Percentiles rank a stretch among this genome's conserved stretches.
Evolutionary conservation across 2,888 invertebrate species (phyloP).

Genomic region (Lasioglossum marginatum): DNA sequence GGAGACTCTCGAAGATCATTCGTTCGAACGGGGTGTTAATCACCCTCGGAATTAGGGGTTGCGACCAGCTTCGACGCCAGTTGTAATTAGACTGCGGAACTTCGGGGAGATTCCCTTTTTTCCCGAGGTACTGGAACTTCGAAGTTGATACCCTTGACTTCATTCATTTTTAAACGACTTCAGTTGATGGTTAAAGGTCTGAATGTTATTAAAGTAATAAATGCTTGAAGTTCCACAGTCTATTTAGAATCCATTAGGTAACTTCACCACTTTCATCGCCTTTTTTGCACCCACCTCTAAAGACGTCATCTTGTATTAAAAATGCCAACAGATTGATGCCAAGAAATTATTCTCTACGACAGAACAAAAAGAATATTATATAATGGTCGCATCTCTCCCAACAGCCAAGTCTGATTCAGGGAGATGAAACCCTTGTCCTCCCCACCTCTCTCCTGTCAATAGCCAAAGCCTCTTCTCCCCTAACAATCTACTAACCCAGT

Average conservation of each 20-base stretch:
- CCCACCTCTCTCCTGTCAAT: constrained; percentile 2
- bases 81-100: neutral
- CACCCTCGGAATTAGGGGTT: neutral
- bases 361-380: no score
- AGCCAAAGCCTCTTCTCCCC: neutral
- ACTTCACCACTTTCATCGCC: neutral
- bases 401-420: neutral
- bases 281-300: no score
- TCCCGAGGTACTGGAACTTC: neutral
- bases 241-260: neutral
- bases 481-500: neutral
- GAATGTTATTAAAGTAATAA: no score
- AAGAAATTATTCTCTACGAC: neutral
- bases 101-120: neutral
- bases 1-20: neutral
- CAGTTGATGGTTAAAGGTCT: neutral
- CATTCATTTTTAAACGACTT: neutral
- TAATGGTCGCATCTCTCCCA: no score
- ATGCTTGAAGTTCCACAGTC: neutral
- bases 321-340: neutral
- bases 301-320: neutral
- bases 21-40: neutral
- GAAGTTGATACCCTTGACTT: neutral
- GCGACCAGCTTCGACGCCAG: neutral
- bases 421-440: neutral